Base-by-base conservation (phyloP, 2,888 invertebrate species). In the Helobdella robusta region DNA sequence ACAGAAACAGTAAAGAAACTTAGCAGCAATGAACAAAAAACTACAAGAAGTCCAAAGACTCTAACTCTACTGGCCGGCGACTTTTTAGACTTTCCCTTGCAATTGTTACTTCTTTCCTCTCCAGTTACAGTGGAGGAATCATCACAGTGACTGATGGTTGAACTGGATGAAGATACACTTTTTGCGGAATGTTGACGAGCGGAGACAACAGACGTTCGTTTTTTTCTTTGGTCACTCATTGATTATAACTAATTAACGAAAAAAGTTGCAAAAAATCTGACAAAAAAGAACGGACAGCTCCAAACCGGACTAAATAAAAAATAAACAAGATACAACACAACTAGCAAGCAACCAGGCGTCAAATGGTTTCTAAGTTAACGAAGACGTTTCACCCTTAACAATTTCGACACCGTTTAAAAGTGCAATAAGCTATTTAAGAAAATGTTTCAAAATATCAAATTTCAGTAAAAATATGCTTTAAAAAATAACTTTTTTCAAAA, bases 81-180 rank as follows among this genome's bases (percentile, higher is more conserved):
- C n/a, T n/a, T n/a, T n/a, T n/a, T n/a, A n/a, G 66, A 58, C 6
- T 11, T 56, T 18, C 32, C 56, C 34, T 23, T 50, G 23, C 30
- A 44, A 6, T 60, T 30, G n/a, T 62, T 50, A 46, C 30, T 50
- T 30, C 18, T 32, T 32, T 60, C 60, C 15, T 36, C 40, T n/a
- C 15, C 34, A 44, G 23, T 25, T 54, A 32, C 54, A 8, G 11
- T 54, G 8, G 8, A 23, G 25, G 18, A 18, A 6, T 50, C 54
- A 23, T 54, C 54, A 5, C n/a, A n/a, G 32, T 48, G 46, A 20
- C 62, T 62, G n/a, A 50, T 11, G 25, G 50, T 44, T 50, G 62
- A 62, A 48, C 50, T 62, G n/a, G 62, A 62, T 20, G 62, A 62
- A 23, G 46, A 62, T 23, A n/a, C n/a, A n/a, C 56, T 30, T 30